phyloP scores from a whole-genome alignment of 2,888 invertebrate genomes.

The Philereme transversata region DNA sequence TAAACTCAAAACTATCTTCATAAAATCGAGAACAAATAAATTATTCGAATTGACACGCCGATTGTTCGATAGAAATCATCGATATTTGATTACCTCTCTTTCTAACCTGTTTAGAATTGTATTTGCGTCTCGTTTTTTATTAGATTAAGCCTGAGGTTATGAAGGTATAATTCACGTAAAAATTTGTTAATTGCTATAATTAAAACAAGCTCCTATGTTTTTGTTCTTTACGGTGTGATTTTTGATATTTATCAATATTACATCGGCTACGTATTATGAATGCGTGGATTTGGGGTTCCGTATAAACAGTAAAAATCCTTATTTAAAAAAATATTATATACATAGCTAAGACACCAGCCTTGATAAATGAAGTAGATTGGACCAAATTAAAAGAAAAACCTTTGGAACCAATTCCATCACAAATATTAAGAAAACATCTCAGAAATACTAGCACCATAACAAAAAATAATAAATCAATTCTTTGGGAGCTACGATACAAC shows the following conservation, averaged over 20 bases:
- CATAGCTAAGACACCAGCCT: too few species aligned
- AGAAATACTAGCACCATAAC: too few species aligned
- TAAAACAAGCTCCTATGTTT: slow-evolving; percentile 66
- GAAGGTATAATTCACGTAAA: slow-evolving; percentile 73
- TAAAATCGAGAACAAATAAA: slow-evolving; percentile 48
- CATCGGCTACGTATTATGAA: slow-evolving; percentile 49
- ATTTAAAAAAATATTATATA: too few species aligned
- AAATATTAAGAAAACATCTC: too few species aligned
- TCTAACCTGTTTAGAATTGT: slow-evolving; percentile 26
- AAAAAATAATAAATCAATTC: too few species aligned
- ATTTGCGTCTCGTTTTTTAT: slow-evolving; percentile 54
- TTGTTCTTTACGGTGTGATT: slow-evolving; percentile 63
- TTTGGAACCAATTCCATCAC: too few species aligned
- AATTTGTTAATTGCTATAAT: slow-evolving; percentile 77
- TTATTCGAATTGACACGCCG: slow-evolving; percentile 61
- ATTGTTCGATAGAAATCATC: slow-evolving; percentile 66
- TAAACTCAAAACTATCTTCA: slow-evolving; percentile 26
- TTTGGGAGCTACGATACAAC: too few species aligned
- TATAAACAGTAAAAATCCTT: not conserved
- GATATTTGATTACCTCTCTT: slow-evolving; percentile 56
- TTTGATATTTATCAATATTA: slow-evolving; percentile 66
- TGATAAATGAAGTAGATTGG: too few species aligned
- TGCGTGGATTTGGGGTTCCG: slow-evolving; percentile 49
- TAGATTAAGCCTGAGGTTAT: slow-evolving; percentile 64
- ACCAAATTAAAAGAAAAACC: too few species aligned